These are phyloP conservation scores for Oscheius onirici DNA, from an alignment of 2,888 invertebrate genomes.

Conservation along the genomic window DNA sequence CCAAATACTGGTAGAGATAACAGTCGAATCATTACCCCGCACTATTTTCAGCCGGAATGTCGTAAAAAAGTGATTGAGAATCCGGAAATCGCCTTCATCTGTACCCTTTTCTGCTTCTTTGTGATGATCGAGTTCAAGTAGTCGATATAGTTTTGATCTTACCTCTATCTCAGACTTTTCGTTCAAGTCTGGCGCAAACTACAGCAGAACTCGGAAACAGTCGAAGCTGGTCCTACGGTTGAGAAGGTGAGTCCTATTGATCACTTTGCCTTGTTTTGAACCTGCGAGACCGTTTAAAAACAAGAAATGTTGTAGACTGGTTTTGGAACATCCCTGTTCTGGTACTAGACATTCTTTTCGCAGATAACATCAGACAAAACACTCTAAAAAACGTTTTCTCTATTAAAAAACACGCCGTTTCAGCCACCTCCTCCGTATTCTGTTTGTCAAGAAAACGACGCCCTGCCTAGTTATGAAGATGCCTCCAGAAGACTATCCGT, in stretches of 20 bases:
- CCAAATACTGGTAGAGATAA: slow-evolving; percentile 4
- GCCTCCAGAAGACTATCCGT: background rate
- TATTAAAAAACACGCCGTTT: no score
- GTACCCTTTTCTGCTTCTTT: background rate
- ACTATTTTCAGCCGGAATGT: slow-evolving; percentile 9
- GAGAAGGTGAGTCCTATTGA: background rate
- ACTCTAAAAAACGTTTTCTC: no score
- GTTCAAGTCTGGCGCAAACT: slow-evolving; percentile 20
- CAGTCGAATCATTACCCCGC: background rate
- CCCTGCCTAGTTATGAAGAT: slow-evolving; percentile 1
- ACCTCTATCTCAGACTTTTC: slow-evolving; percentile 1
- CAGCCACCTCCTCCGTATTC: slow-evolving; percentile 16
- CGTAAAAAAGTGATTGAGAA: background rate
- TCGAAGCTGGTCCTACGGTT: no score
- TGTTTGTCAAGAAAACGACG: slow-evolving; percentile 4
- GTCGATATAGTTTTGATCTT: background rate
- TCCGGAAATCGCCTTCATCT: slow-evolving; percentile 1
- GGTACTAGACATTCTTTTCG: no score
- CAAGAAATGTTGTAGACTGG: no score
- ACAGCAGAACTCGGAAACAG: background rate
- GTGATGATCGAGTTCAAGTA: slow-evolving; percentile 18
- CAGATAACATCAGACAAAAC: no score
- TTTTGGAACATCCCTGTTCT: no score
- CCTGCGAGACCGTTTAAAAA: no score
- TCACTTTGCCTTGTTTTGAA: no score